These are phyloP conservation scores for Lethocerus indicus DNA, from an alignment of 1,140 invertebrate genomes.

Conservation along the genomic window DNA sequence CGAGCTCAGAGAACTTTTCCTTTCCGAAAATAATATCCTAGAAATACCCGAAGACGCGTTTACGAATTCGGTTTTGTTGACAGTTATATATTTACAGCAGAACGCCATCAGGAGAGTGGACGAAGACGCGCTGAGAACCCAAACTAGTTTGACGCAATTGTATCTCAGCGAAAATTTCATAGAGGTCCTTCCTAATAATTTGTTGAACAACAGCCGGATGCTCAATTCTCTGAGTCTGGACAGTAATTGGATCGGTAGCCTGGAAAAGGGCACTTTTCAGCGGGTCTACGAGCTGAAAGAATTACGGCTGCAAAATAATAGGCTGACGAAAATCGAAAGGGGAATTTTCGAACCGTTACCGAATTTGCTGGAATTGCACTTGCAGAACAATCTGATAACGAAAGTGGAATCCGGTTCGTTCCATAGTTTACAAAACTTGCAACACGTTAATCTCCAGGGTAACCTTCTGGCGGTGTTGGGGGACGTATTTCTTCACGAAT, in stretches of 20 bases:
- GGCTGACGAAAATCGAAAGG: constrained; percentile 48
- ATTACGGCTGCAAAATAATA: constrained; percentile 75
- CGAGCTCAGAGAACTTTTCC: constrained; percentile 57
- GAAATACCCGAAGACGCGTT: constrained; percentile 69
- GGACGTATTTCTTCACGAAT: constrained; percentile 60
- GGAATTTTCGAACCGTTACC: constrained; percentile 67
- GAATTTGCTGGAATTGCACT: constrained; percentile 61
- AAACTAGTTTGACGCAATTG: constrained; percentile 60
- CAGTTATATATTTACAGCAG: constrained; percentile 71
- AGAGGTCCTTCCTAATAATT: constrained; percentile 46
- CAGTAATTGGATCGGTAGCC: constrained; percentile 68
- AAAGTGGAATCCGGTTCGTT: constrained; percentile 70
- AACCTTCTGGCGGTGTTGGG: constrained; percentile 58
- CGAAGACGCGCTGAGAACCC: constrained; percentile 45
- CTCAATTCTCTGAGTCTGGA: constrained; percentile 74
- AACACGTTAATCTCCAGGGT: constrained; percentile 73
- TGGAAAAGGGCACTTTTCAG: constrained; percentile 63
- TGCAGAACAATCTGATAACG: constrained; percentile 72
- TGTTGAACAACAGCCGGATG: constrained; percentile 54
- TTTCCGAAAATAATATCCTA: constrained; percentile 81
- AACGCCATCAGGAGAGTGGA: constrained; percentile 69
- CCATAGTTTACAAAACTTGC: constrained; percentile 59
- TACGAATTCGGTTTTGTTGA: constrained; percentile 50
- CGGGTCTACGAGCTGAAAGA: constrained; percentile 55
- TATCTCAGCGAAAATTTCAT: constrained; percentile 79